These are phyloP conservation scores for Monodelphis domestica DNA, from an alignment of 2,797 vertebrate species.

Conservation along the genomic window DNA sequence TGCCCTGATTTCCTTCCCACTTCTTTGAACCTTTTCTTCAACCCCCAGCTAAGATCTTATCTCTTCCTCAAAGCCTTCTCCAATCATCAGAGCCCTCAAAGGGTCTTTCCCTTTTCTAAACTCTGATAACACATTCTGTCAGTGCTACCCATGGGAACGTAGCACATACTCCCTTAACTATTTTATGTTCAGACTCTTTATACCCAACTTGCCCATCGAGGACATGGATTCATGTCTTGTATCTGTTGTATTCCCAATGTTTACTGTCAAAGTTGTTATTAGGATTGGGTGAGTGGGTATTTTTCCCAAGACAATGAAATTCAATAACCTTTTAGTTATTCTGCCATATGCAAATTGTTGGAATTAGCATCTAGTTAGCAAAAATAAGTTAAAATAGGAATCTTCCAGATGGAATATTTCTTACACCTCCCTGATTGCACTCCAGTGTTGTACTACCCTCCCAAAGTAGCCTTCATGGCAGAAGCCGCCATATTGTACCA, in stretches of 20 bases:
- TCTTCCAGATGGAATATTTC: not conserved
- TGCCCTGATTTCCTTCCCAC: not conserved
- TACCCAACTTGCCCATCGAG: not conserved
- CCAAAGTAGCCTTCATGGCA: not conserved
- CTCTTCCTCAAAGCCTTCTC: not conserved
- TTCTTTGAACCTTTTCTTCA: slow-evolving; percentile 8
- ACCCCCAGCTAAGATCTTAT: not conserved
- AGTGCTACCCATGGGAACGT: not conserved
- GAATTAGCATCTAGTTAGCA: not conserved
- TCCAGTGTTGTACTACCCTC: not conserved
- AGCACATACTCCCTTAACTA: not conserved
- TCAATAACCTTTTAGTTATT: not conserved
- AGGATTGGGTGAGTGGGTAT: not conserved
- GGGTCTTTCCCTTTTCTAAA: not conserved
- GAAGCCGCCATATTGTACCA: not conserved
- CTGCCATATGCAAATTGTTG: not conserved
- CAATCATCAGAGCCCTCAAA: not conserved
- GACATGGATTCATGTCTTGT: not conserved
- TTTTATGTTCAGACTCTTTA: not conserved
- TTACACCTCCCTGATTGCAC: not conserved
- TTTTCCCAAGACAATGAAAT: not conserved
- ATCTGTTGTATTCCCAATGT: not conserved
- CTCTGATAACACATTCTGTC: not conserved
- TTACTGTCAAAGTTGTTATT: not conserved
- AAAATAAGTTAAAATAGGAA: not conserved